A percentile compares a stretch with the other conserved stretches of the same genome.
phyloP scores from a whole-genome alignment of 2,113 vertebrate species.

The Otis tarda region DNA sequence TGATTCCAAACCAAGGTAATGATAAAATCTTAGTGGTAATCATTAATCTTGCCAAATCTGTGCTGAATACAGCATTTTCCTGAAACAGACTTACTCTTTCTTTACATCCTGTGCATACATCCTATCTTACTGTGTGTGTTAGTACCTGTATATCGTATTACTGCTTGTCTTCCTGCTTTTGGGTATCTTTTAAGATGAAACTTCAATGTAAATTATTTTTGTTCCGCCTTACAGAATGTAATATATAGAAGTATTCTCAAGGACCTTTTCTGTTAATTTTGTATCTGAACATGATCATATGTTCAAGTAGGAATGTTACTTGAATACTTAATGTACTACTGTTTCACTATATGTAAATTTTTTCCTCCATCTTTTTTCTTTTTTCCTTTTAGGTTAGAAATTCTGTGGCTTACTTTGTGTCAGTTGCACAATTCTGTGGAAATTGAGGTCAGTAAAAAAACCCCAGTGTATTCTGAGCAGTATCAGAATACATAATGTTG shows the following conservation, averaged over 20 bases:
- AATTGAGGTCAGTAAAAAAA: slow-evolving; percentile 85
- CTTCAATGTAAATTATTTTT: not conserved
- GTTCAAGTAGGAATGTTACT: not conserved
- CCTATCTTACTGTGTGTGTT: not conserved
- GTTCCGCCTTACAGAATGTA: not conserved
- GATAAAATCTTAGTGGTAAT: not conserved
- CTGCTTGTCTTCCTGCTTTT: not conserved
- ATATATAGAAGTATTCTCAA: not conserved
- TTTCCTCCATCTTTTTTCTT: not conserved
- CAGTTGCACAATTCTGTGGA: slow-evolving; percentile 93
- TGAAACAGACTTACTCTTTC: not conserved
- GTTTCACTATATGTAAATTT: not conserved
- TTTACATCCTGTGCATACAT: not conserved
- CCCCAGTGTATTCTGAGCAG: not conserved
- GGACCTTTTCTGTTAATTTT: not conserved
- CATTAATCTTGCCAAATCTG: not conserved
- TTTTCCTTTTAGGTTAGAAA: slow-evolving; percentile 85
- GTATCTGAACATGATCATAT: not conserved
- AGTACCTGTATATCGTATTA: not conserved
- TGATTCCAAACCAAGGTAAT: not conserved
- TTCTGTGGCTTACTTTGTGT: slow-evolving; percentile 96
- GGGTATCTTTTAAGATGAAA: not conserved
- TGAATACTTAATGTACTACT: not conserved
- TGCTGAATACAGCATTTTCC: not conserved
- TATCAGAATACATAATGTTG: not conserved